A percentile compares a stretch with the other conserved stretches of the same genome.
Conservation (phyloP, 2,113 vertebrate genomes). For the Ciconia stormi region DNA sequence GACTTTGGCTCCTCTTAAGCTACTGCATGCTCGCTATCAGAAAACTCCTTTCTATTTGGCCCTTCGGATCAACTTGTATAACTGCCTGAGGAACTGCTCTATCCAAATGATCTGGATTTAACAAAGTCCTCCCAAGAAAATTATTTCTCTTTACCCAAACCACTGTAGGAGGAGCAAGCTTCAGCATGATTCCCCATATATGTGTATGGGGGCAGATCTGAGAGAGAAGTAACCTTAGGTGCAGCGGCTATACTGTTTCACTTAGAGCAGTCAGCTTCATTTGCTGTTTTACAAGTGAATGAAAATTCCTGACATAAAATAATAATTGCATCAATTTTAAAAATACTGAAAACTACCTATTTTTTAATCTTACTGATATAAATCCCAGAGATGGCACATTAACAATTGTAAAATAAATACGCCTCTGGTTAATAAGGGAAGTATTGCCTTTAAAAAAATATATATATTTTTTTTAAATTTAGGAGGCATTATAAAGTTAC, state of each 20-base stretch:
- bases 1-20: not conserved
- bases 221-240: not conserved
- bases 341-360: not conserved
- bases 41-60: not conserved
- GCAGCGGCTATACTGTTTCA: not conserved
- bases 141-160: not conserved
- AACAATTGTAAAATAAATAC: not conserved
- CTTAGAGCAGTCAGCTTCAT: not conserved
- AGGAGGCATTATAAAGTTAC: not conserved
- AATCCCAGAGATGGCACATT: not conserved
- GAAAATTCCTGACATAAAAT: not conserved
- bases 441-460: not conserved
- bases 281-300: not conserved
- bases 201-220: not conserved
- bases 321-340: not conserved
- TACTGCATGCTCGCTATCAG: not conserved
- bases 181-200: not conserved
- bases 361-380: not conserved
- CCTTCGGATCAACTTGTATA: not conserved
- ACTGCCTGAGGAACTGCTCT: not conserved
- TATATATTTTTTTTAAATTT: not conserved
- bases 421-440: not conserved
- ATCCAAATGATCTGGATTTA: not conserved
- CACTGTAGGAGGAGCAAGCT: not conserved
- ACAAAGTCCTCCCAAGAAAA: not conserved